phyloP scores from a whole-genome alignment of 2,797 vertebrate species.

The Hephaestus fuliginosus region DNA sequence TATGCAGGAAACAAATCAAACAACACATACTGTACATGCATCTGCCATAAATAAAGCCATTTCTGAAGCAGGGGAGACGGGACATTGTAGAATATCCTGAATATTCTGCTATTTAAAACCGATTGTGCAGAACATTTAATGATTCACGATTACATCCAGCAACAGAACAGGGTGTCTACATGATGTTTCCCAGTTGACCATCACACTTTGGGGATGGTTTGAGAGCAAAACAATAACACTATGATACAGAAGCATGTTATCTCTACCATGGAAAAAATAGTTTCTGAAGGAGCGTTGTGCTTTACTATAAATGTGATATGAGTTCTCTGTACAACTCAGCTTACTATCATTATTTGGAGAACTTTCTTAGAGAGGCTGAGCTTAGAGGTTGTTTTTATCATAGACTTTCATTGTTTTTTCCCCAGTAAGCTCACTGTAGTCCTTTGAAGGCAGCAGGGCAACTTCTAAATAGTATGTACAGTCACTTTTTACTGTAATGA shows the following conservation, averaged over 20 bases:
- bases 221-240: neutral
- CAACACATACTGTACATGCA: neutral
- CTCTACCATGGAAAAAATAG: neutral
- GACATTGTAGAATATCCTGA: neutral
- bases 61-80: neutral
- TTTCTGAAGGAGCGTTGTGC: neutral
- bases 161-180: constrained; percentile 7
- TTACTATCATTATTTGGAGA: neutral
- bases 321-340: neutral
- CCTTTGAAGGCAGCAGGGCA: constrained; percentile 5
- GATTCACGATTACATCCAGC: constrained; percentile 17
- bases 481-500: constrained; percentile 21
- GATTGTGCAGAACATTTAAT: constrained; percentile 8
- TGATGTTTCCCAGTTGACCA: constrained; percentile 3
- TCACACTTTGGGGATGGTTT: neutral
- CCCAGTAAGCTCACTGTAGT: constrained; percentile 2
- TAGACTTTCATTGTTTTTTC: neutral
- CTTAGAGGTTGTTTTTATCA: neutral
- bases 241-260: neutral
- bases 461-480: constrained; percentile 6
- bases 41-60: constrained; percentile 1
- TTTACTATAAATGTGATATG: neutral
- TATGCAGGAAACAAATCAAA: neutral
- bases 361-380: neutral
- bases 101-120: neutral